Conservation (phyloP, 2,888 invertebrate genomes). For the Aplocera efformata region DNA sequence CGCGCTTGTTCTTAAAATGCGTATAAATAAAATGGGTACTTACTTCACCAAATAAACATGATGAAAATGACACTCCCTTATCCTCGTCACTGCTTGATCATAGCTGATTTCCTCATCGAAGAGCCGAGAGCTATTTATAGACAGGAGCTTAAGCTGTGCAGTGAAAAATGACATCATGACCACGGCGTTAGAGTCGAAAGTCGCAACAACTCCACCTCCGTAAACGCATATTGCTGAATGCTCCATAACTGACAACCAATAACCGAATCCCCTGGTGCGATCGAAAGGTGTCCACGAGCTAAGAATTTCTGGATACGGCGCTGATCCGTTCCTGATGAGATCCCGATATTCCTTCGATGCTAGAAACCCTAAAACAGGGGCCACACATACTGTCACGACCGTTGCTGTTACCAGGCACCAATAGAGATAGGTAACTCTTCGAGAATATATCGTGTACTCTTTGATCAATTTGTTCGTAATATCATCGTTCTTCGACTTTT, state of each 20-base stretch:
- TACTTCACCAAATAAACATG: constrained; percentile 56
- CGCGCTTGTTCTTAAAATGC: too few relatives aligned
- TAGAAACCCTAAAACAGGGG: constrained; percentile 50
- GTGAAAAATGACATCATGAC: constrained; percentile 64
- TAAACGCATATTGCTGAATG: constrained; percentile 56
- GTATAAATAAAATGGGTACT: constrained; percentile 20
- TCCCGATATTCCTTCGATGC: constrained; percentile 37
- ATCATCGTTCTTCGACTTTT: constrained; percentile 39
- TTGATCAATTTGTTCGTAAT: constrained; percentile 36
- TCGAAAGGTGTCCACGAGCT: constrained; percentile 67
- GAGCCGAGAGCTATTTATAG: constrained; percentile 47
- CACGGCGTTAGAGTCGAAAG: constrained; percentile 62
- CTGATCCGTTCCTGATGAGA: constrained; percentile 40
- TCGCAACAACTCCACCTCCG: constrained; percentile 63
- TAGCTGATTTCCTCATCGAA: constrained; percentile 40
- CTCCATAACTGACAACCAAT: constrained; percentile 43
- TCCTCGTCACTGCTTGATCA: constrained; percentile 39
- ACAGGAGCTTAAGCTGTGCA: constrained; percentile 60
- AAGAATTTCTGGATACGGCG: constrained; percentile 60
- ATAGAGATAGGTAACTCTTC: constrained; percentile 55
- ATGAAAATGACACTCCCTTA: constrained; percentile 53
- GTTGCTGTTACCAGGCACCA: constrained; percentile 55
- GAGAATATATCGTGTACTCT: constrained; percentile 54
- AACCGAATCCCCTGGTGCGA: constrained; percentile 43
- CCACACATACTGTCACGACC: constrained; percentile 50